A percentile compares a stretch with the other conserved stretches of the same genome.
phyloP scores from a whole-genome alignment of 2,888 invertebrate genomes.

The Geophilus truncorum region DNA sequence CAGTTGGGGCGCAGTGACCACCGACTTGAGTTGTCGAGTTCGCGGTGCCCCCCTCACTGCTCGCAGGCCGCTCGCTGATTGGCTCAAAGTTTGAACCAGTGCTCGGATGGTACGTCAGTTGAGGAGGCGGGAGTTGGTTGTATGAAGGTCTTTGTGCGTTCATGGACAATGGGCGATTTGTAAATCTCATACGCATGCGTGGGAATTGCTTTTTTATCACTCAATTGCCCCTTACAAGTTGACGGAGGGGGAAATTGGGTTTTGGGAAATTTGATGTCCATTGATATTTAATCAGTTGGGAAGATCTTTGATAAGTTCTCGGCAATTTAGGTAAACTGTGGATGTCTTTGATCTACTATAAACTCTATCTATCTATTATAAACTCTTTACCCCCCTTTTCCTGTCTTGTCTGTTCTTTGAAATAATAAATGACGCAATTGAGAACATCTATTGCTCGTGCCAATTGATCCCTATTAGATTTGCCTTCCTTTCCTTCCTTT shows the following conservation, averaged over 20 bases:
- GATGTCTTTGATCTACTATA: background rate
- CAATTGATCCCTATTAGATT: background rate
- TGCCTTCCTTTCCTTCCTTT: background rate
- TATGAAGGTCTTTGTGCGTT: background rate
- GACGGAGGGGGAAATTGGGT: background rate
- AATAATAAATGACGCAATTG: background rate
- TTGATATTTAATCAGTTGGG: background rate
- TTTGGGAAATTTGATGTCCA: background rate
- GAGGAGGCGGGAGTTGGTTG: background rate
- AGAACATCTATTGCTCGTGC: background rate
- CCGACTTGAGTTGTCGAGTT: background rate
- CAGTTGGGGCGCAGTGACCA: background rate
- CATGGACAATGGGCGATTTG: background rate
- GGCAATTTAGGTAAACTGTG: background rate
- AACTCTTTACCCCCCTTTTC: background rate
- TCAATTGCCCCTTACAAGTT: background rate
- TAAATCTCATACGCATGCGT: background rate
- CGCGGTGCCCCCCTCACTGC: background rate
- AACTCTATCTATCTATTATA: background rate
- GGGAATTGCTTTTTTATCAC: background rate
- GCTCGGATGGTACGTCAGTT: background rate
- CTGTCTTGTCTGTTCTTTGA: too few species aligned
- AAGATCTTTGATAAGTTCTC: background rate
- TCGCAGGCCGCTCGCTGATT: background rate
- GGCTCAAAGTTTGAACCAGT: background rate